Evolutionary conservation across 2,888 invertebrate species (phyloP), one percentile per base, ranked within the genome.

Genomic region (Noctua comes): DNA sequence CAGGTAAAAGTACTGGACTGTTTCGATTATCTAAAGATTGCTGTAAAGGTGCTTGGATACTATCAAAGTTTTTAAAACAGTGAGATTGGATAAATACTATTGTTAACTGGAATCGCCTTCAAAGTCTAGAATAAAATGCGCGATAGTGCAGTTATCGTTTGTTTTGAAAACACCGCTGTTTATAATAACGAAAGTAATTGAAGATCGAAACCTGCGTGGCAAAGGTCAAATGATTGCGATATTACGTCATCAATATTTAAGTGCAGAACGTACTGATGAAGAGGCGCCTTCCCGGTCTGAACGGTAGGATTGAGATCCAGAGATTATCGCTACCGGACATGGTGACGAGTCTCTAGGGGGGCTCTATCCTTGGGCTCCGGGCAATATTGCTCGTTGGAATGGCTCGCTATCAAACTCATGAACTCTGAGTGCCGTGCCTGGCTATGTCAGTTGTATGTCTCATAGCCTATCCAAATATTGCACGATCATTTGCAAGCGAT

Each of bases 281-380:
- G 82, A 93, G 93, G 24, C 92, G 91, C 6, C 95, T 94, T 69
- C 95, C 94, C 54, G 18, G 46, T 40, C 93, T 93, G 66, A 95
- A 94, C 0, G 95, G 93, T 46, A 94, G 65, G 75, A 93, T 93
- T 8, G 90, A 93, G 85, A 90, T 94, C 31, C 92, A 89, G n/a
- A 91, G 80, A 70, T 94, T 95, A 77, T 94, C 93, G 57, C 89
- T 90, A 68, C 93, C 93, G 4, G 86, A 82, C 54, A 36, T 54
- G 6, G 90, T 80, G 27, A 73, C 66, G 88, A 93, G 92, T 75
- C 95, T 90, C 79, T 93, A 93, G 4, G 95, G n/a, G n/a, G 95
- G 8, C 83, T 86, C 94, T 94, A 73, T 90, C 76, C 36, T 92
- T 86, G 0, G 94, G 94, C 10, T 94, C 90, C 1, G 94, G 93